Percentiles rank a stretch among this genome's conserved stretches.
These are phyloP conservation scores for Yponomeuta sedellus DNA, from an alignment of 2,888 invertebrate genomes.

Conservation along the genomic window DNA sequence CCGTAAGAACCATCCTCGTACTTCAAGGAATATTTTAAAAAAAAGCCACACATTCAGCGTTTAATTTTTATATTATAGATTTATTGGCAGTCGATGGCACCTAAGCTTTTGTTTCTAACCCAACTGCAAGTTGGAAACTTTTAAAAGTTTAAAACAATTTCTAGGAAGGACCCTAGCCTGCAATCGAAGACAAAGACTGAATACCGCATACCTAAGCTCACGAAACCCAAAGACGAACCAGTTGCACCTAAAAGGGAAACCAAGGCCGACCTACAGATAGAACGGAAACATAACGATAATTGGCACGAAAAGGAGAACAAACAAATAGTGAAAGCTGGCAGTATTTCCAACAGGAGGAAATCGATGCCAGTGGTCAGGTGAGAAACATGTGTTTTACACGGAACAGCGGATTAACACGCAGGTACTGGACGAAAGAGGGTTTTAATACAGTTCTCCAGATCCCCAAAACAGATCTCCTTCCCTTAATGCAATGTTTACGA, in stretches of 20 bases:
- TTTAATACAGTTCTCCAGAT: too few relatives aligned
- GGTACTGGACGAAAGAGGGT: too few relatives aligned
- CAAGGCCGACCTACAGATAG: not conserved
- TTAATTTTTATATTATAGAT: too few relatives aligned
- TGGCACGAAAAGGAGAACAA: slow-evolving; percentile 20
- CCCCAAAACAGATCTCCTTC: too few relatives aligned
- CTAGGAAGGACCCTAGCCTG: not conserved
- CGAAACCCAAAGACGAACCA: not conserved
- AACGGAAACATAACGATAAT: not conserved
- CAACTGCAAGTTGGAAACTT: too few relatives aligned
- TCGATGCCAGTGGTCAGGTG: slow-evolving; percentile 49
- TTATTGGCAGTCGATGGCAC: too few relatives aligned
- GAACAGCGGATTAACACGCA: too few relatives aligned
- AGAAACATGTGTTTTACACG: slow-evolving; percentile 3
- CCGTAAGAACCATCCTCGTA: too few relatives aligned
- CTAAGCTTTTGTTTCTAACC: too few relatives aligned
- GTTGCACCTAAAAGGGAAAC: not conserved
- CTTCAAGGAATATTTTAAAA: too few relatives aligned
- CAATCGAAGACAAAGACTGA: not conserved
- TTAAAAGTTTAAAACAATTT: not conserved
- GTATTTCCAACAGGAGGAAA: slow-evolving; percentile 37
- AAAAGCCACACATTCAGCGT: too few relatives aligned
- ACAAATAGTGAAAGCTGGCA: not conserved
- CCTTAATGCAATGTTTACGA: too few relatives aligned
- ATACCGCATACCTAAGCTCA: not conserved